Evolutionary conservation across 2,113 vertebrate species (phyloP), one percentile per base, ranked within the genome.

Genomic region (Serilophus lunatus): DNA sequence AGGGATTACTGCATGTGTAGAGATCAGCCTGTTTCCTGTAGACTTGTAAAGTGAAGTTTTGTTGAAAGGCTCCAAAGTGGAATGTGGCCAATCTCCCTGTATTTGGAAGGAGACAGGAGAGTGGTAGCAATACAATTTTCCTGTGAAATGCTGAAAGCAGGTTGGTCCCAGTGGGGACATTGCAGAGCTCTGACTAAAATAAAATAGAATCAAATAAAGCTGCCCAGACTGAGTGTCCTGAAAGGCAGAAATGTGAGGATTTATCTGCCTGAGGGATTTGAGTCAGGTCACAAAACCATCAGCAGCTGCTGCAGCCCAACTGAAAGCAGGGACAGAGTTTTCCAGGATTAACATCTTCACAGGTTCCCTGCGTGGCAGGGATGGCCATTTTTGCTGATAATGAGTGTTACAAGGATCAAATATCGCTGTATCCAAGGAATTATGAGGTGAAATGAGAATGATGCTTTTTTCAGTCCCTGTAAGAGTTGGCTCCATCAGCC

Each of bases 381-480:
- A 35, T 71, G 85, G 77, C 56, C 28, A 1, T 40, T 92, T 50
- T 64, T 89, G 86, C 82, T 91, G 89, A 57, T 76, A 82, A 42
- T 64, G 70, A 78, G 80, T 25, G 69, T 81, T 66, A 47, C 0
- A 4, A 64, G 88, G 84, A 93, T 95, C 95, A 84, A 87, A 65
- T 84, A 70, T 61, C 77, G 12, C 77, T 19, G 54, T 50, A 51
- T 68, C 82, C 70, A 23, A 90, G 86, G 89, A 95, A 45, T 97
- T 92, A 95, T 61, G 40, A 87, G 86, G 86, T 92, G 93, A 90
- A 77, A 82, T 68, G 45, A 65, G 90, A 95, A 79, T 33, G 65
- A 91, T 89, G 86, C 69, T 51, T 94, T 92, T 92, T 70, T 38
- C 75, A 74, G 22, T 63, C 35, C 12, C 89, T 82, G 8, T 65